Base-by-base conservation (phyloP, 2,797 vertebrate genomes). In the Chelon auratus region DNA sequence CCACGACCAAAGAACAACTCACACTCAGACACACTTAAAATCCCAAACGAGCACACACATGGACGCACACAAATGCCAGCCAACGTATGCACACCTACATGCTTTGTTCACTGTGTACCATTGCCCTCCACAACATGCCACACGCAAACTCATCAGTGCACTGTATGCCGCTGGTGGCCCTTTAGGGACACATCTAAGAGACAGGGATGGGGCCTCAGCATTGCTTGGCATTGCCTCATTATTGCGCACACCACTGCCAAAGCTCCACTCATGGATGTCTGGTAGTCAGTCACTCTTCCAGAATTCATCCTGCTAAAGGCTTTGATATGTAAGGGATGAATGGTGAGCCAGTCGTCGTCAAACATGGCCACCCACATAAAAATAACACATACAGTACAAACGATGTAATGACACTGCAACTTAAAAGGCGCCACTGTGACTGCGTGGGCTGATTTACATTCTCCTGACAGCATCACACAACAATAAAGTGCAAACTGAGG, bases 211-310 rank as follows among this genome's bases (percentile, higher is more conserved):
- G 42, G 40, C 74, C 51, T 51, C 48, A 5, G 68, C 61, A 55
- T 93, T 93, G 83, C 86, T 72, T 52, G 72, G 42, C 79, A 56
- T 92, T 90, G 85, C 89, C 82, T 93, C 88, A 87, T 83, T 68
- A 75, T 84, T 87, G 83, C 83, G 18, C 57, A 65, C 58, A 72
- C 47, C 55, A 73, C 73, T 81, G 75, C 75, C 73, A 73, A 66
- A 82, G 77, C 55, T 24, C 59, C 15, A 9, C 62, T 75, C 57
- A 26, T 69, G 53, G 52, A 37, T 82, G 84, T 80, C 75, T 68
- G 20, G 54, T 66, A 37, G 70, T 75, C 61, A 57, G 50, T 37
- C 54, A 40, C 68, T 60, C 68, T 55, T 68, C 56, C 58, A 83
- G 53, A 81, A 67, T 39, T 6, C 54, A 63, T 33, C 36, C 53